Evolutionary conservation across 1,140 invertebrate species (phyloP), one percentile per base, ranked within the genome.

Genomic region (Solenopsis invicta): DNA sequence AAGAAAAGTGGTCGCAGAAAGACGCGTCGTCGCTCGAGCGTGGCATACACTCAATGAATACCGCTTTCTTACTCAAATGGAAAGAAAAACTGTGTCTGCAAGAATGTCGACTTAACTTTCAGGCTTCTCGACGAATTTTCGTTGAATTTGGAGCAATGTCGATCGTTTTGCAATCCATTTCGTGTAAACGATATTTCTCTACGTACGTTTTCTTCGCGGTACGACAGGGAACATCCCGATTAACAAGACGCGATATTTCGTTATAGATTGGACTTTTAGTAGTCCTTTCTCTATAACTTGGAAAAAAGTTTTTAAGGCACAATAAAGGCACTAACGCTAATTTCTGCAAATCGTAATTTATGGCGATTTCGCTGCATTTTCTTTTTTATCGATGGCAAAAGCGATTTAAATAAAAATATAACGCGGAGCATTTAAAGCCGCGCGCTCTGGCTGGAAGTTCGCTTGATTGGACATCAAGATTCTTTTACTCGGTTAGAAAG

Each of bases 1-100:
- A 85, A 90, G 75, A 88, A 78, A 89, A 90, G 64, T 82, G 76
- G 62, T 76, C 71, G 62, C 50, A 86, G 81, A 90, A 88, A 90
- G 89, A 90, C 81, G 78, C 64, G 50, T 75, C n/a, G 48, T 50
- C 64, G 34, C 48, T 67, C 50, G 67, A 89, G 81, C 75, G 66
- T 69, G 85, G 66, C 76, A 84, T 56, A 66, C 66, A 82, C 89
- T 84, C 85, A 56, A 72, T 77, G 75, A 81, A 88, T 80, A 64
- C 88, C 66, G 64, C 76, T 90, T 90, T 82, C 88, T 78, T 66
- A 62, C 29, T 34, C 56, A 54, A 67, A 86, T 76, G 34, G 56
- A 48, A 87, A 69, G 69, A 59, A 72, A 89, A 90, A 90, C 71
- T 86, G n/a, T 34, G 37, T 82, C 84, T 76, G 56, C 59, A 24